Evolutionary conservation across 1,140 invertebrate genomes (phyloP).

Genomic region (Bombus terrestris): DNA sequence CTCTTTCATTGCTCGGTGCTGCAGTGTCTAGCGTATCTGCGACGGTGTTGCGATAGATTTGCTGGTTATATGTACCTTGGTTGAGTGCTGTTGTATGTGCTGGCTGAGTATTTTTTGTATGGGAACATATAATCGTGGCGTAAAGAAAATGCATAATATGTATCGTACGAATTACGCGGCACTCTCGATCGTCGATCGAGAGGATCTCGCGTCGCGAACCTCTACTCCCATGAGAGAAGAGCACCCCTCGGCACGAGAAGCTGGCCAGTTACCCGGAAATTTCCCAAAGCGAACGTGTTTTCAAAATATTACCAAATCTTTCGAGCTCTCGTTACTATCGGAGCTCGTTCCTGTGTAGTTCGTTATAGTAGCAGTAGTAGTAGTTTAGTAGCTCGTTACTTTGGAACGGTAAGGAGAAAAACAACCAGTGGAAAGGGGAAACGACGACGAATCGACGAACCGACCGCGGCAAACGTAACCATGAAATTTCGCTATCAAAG

Average conservation of each 20-base stretch:
- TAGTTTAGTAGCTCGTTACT: too few relatives aligned
- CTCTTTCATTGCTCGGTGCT: conserved; percentile 19
- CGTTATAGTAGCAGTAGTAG: too few relatives aligned
- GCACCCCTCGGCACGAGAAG: background rate
- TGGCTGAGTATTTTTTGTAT: conserved; percentile 79
- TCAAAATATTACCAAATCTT: background rate
- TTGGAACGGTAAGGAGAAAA: background rate
- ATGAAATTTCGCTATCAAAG: background rate
- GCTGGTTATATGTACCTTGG: conserved; percentile 80
- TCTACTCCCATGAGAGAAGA: conserved; percentile 38
- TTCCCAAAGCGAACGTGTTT: background rate
- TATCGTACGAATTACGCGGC: conserved; percentile 8
- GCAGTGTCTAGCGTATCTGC: conserved; percentile 38
- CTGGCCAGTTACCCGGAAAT: conserved; percentile 16
- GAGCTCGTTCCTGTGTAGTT: too few relatives aligned
- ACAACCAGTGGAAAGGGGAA: background rate
- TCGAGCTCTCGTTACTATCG: background rate
- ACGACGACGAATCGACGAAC: background rate
- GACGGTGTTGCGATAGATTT: conserved; percentile 33
- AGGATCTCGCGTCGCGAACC: background rate
- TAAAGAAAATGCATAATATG: conserved; percentile 14
- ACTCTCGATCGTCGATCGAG: background rate
- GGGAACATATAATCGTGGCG: conserved; percentile 58
- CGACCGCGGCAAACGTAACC: background rate
- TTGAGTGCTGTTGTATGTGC: conserved; percentile 83